Evolutionary conservation across 2,888 invertebrate genomes (phyloP).

Genomic region (Sphaerophoria rueppellii): DNA sequence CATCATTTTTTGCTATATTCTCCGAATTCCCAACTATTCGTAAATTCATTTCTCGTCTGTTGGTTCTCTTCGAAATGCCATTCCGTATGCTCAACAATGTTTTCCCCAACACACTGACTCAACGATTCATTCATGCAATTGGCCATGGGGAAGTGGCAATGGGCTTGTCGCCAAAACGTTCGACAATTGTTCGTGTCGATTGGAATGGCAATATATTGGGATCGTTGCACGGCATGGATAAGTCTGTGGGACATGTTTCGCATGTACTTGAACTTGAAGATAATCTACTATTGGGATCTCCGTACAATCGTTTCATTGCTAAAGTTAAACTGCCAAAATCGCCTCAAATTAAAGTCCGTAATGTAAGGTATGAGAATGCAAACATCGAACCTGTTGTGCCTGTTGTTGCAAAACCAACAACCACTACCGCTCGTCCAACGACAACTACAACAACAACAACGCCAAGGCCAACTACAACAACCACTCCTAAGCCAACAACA

Average conservation of each 20-base stretch:
- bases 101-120: slow-evolving; percentile 86
- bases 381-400: slow-evolving; percentile 77
- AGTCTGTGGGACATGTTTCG: slow-evolving; percentile 83
- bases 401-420: slow-evolving; percentile 76
- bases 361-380: slow-evolving; percentile 80
- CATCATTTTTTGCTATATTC: slow-evolving; percentile 84
- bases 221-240: slow-evolving; percentile 86
- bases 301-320: slow-evolving; percentile 86
- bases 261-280: slow-evolving; percentile 87
- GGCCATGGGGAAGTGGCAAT: slow-evolving; percentile 85
- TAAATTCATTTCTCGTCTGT: slow-evolving; percentile 85
- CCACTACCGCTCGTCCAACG: slow-evolving; percentile 71
- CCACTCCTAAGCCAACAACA: slow-evolving; percentile 72
- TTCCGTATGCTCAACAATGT: slow-evolving; percentile 85
- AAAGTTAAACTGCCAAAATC: slow-evolving; percentile 84
- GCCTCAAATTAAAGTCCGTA: slow-evolving; percentile 78
- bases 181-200: slow-evolving; percentile 86
- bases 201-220: slow-evolving; percentile 89
- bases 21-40: slow-evolving; percentile 86
- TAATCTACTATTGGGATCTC: slow-evolving; percentile 87
- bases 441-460: slow-evolving; percentile 70
- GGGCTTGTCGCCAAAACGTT: slow-evolving; percentile 81
- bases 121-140: slow-evolving; percentile 86
- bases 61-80: slow-evolving; percentile 85
- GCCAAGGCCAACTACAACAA: slow-evolving; percentile 32